Evolutionary conservation across 1,140 invertebrate genomes (phyloP), one percentile per base, ranked within the genome.

Genomic region (Lysiphlebus fabarum): DNA sequence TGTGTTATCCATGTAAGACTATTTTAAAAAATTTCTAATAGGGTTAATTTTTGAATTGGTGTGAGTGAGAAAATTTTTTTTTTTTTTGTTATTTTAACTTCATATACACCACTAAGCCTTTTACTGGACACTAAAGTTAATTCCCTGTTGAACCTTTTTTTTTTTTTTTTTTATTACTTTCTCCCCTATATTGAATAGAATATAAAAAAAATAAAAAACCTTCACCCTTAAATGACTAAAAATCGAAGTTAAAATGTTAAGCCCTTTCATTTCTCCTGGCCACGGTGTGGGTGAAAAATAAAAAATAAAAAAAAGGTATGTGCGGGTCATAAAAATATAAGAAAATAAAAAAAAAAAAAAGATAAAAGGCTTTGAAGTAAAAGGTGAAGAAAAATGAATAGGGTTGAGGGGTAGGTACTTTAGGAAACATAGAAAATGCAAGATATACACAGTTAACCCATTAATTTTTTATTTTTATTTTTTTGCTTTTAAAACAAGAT

Each of bases 51-150:
- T 17, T 17, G 17, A 17, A n/a, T 10, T n/a, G n/a, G n/a, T 49
- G 11, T 4, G 14, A 63, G 61, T 58, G 62, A 59, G 60, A 65
- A 45, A 62, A 65, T n/a, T n/a, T n/a, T n/a, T n/a, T n/a, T 73
- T 72, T 17, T 17, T 17, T 1, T 17, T 17, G 17, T 17, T 17
- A 17, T 1, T 17, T 17, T 3, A 65, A 73, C 63, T 70, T 72
- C 60, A 17, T 17, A 66, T 59, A 64, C 65, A 64, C 65, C 65
- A 44, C 66, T 67, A 71, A 74, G 64, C 69, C 71, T 72, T 72
- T 73, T 64, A 33, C 56, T 62, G 36, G 26, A 64, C 62, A 68
- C 66, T 74, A 69, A 73, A 77, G 70, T 72, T 72, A 74, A 76
- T 76, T 71, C 64, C 5, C 49, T 4, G 7, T 61, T 65, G 40